phyloP scores from a whole-genome alignment of 2,113 vertebrate species.

The Macroglossus sobrinus region DNA sequence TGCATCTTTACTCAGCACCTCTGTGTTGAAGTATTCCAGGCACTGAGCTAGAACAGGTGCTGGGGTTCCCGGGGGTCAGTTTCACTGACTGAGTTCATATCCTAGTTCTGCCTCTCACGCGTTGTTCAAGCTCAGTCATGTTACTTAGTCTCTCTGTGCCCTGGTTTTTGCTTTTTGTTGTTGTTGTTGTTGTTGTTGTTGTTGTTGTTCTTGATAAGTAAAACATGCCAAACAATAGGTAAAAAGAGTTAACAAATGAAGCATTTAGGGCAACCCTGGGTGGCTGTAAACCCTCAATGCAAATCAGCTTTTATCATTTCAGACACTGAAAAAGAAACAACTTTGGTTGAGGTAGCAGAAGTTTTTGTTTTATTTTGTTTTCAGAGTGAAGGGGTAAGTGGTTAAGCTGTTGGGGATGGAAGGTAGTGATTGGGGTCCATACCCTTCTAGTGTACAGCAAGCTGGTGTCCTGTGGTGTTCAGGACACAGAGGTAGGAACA shows the following conservation, averaged over 20 bases:
- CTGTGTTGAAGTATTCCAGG: neutral
- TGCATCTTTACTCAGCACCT: accelerated
- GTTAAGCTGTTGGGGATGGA: neutral
- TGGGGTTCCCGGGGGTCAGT: neutral
- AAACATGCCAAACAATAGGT: neutral
- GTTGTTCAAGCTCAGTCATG: neutral
- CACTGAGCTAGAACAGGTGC: accelerated
- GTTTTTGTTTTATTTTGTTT: neutral
- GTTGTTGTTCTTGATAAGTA: neutral
- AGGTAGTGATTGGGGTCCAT: neutral
- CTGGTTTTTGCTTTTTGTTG: neutral
- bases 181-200: neutral
- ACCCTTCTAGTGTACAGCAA: neutral
- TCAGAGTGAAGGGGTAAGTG: neutral
- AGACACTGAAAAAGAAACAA: neutral
- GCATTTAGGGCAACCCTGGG: neutral
- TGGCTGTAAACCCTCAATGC: accelerated
- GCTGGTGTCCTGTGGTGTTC: neutral
- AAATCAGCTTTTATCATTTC: neutral
- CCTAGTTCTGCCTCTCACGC: neutral
- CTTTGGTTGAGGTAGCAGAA: neutral
- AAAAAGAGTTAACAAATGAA: neutral
- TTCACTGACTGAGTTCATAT: neutral
- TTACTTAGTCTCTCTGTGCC: neutral
- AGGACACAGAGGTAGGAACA: neutral